Conservation (phyloP, 2,888 invertebrate species). For the Exocentrus adspersus region DNA sequence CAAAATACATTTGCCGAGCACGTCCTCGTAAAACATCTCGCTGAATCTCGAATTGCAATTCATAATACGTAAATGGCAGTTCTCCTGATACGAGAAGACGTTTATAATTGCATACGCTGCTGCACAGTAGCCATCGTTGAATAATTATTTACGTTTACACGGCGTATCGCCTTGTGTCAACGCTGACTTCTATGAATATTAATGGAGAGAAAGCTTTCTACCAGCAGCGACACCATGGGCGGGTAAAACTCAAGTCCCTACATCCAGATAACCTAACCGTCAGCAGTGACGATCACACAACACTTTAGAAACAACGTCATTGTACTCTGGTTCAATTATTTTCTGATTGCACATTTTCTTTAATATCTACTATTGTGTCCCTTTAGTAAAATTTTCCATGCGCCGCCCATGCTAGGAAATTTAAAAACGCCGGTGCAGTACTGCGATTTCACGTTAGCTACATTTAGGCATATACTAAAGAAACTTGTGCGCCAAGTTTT, state of each 20-base stretch:
- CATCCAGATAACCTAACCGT: no score
- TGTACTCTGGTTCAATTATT: no score
- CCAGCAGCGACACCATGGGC: no score
- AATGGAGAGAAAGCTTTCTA: slow-evolving; percentile 18
- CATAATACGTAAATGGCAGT: neutral
- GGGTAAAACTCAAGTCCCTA: no score
- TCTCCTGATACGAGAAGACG: slow-evolving; percentile 4
- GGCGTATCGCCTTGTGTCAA: slow-evolving; percentile 10
- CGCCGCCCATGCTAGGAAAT: no score
- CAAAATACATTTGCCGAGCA: no score
- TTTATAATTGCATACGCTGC: slow-evolving; percentile 14
- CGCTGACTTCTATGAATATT: slow-evolving; percentile 8
- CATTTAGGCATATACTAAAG: neutral
- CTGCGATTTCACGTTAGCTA: neutral
- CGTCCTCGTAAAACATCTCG: neutral
- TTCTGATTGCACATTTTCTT: no score
- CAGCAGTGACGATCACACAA: no score
- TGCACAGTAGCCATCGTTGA: slow-evolving; percentile 17
- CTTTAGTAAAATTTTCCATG: no score
- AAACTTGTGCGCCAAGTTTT: no score
- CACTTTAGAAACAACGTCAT: no score
- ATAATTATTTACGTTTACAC: slow-evolving; percentile 20
- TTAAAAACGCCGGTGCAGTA: neutral
- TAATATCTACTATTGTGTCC: no score
- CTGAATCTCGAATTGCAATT: slow-evolving; percentile 14